A percentile compares a stretch with the other conserved stretches of the same genome.
Conservation (phyloP, 30 jellyfish, hydroid and myxozoan genomes). For the Aurelia coerulea region DNA sequence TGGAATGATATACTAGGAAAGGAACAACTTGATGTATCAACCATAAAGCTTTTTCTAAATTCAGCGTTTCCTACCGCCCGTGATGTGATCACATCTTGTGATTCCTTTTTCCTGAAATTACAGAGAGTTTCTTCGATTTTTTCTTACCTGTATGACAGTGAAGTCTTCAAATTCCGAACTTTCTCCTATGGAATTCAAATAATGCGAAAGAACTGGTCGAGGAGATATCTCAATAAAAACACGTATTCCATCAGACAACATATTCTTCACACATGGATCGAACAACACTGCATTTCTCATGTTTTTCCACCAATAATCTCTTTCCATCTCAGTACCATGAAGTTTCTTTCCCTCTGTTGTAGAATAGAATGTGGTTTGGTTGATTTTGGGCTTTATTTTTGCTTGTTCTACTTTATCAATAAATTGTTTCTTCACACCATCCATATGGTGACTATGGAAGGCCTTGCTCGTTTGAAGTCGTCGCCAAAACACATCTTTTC, state of each 20-base stretch:
- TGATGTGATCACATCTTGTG: no score
- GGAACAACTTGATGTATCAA: no score
- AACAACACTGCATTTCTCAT: conserved; percentile 61
- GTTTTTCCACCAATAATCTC: conserved; percentile 69
- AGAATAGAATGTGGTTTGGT: conserved; percentile 30
- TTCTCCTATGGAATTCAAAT: conserved; percentile 50
- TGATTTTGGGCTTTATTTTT: conserved; percentile 22
- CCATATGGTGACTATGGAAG: conserved; percentile 82
- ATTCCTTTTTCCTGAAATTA: no score
- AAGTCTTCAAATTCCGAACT: conserved; percentile 46
- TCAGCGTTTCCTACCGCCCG: no score
- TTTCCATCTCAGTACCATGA: conserved; percentile 26
- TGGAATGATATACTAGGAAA: no score
- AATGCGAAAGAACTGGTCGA: conserved; percentile 64
- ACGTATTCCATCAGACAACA: conserved; percentile 39
- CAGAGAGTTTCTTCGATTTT: no score
- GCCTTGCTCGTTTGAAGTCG: conserved; percentile 65
- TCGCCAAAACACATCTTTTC: conserved; percentile 55
- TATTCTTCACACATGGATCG: conserved; percentile 33
- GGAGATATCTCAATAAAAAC: conserved; percentile 66
- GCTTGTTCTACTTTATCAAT: conserved; percentile 22
- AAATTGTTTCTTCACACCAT: conserved; percentile 26
- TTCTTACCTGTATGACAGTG: conserved; percentile 30
- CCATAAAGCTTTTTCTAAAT: no score
- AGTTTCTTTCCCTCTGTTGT: conserved; percentile 55